Percentiles rank a stretch among this genome's conserved stretches.
Conservation (phyloP, 2,797 vertebrate genomes). For the Myotis planiceps region DNA sequence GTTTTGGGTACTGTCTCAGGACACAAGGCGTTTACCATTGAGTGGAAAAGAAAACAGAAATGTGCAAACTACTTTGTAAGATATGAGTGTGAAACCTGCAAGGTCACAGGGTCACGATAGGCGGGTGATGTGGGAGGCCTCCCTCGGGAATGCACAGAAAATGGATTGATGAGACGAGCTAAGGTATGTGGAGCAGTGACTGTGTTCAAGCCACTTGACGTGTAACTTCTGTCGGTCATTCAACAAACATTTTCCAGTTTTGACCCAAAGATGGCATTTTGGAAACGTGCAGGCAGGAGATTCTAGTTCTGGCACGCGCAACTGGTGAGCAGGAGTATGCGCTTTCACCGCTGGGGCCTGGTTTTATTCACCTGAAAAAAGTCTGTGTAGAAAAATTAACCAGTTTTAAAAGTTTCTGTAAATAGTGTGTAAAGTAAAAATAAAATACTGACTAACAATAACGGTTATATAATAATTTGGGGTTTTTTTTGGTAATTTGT, state of each 20-base stretch:
- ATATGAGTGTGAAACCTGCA: background rate
- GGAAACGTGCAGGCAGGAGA: background rate
- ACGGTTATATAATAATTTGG: background rate
- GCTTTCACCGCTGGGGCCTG: background rate
- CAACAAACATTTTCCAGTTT: background rate
- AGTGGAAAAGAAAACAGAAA: background rate
- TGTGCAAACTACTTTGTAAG: background rate
- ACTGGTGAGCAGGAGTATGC: background rate
- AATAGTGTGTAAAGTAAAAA: background rate
- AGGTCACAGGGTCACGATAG: background rate
- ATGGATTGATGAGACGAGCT: background rate
- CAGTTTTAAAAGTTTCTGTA: background rate
- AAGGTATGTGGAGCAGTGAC: background rate
- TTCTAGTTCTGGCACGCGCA: background rate
- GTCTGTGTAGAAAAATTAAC: background rate
- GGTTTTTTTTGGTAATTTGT: background rate
- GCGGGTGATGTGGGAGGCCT: background rate
- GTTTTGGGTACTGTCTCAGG: background rate
- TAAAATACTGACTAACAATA: background rate
- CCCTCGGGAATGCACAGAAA: background rate
- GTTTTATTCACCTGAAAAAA: background rate
- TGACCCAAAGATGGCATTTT: background rate
- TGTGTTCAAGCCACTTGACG: background rate
- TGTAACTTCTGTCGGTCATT: background rate
- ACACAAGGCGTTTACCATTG: background rate